Evolutionary conservation across 2,113 vertebrate genomes (phyloP), one percentile per base, ranked within the genome.

Genomic region (Carollia perspicillata): DNA sequence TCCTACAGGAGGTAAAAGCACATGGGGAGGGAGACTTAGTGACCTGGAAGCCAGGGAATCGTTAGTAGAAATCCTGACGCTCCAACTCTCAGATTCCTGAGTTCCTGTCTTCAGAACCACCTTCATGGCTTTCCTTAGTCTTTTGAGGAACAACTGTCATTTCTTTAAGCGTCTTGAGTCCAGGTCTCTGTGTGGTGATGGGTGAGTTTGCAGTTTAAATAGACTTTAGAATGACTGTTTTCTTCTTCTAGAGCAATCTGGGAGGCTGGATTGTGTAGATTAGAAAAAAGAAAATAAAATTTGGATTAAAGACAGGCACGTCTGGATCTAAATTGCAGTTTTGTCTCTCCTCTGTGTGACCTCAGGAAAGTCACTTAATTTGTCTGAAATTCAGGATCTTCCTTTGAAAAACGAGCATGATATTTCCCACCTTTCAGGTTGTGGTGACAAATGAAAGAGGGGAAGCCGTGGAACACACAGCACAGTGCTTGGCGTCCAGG

Each of bases 221-320:
- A 40, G 18, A 90, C 33, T 80, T 90, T 51, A 51, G 53, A 51
- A 88, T 49, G 14, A n/a, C 44, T 80, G 37, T 22, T 44, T 33
- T 80, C 77, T 95, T 78, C 35, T 81, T 80, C 12, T 30, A 17
- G 33, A 53, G 26, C 60, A 81, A 91, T 84, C 65, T 51, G 47
- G 77, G 86, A 95, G 55, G 37, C 26, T 85, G 16, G 55, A 66
- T 53, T 81, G 63, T 68, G 6, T 75, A 78, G 51, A 44, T 51
- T 23, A 94, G 23, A 71, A 83, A 28, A 79, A 78, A 80, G 72
- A 89, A 94, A 75, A 90, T 65, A 86, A 91, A 88, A 89, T 33
- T 12, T 71, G 28, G 35, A 35, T 92, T 93, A 53, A 86, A 95
- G 65, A 84, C 14, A 58, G 89, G 33, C 18, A 55, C 53, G 47